These are phyloP conservation scores for Microtus ochrogaster DNA, from an alignment of 2,113 vertebrate genomes.

Conservation along the genomic window DNA sequence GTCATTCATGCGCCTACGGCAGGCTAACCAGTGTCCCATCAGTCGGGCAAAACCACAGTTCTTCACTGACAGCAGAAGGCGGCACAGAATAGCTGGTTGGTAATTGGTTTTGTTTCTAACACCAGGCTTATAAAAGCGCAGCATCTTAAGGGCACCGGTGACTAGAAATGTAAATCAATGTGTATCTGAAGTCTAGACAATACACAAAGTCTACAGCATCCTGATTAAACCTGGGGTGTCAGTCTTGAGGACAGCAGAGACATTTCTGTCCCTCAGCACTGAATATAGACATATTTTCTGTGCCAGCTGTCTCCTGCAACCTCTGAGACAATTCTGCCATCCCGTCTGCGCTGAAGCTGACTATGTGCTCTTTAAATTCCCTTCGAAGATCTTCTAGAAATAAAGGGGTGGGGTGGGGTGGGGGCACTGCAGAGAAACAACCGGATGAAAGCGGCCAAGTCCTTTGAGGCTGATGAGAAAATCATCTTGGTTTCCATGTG, in stretches of 20 bases:
- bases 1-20: not conserved
- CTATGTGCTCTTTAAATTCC: not conserved
- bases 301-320: not conserved
- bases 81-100: not conserved
- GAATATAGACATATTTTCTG: not conserved
- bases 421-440: not conserved
- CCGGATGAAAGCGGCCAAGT: not conserved
- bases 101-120: not conserved
- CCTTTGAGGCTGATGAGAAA: not conserved
- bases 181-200: not conserved
- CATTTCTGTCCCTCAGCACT: not conserved
- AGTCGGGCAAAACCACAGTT: not conserved
- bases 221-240: not conserved
- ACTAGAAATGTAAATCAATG: not conserved
- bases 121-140: not conserved
- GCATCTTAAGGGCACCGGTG: not conserved
- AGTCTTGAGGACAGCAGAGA: not conserved
- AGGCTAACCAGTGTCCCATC: not conserved
- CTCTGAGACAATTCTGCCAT: not conserved
- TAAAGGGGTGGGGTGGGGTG: not conserved
- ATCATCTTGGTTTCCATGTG: conserved; percentile 43
- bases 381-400: not conserved
- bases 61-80: not conserved
- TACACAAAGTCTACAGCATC: not conserved
- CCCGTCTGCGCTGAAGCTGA: not conserved